Conservation (phyloP, 1,140 invertebrate species). For the Halictus rubicundus region DNA sequence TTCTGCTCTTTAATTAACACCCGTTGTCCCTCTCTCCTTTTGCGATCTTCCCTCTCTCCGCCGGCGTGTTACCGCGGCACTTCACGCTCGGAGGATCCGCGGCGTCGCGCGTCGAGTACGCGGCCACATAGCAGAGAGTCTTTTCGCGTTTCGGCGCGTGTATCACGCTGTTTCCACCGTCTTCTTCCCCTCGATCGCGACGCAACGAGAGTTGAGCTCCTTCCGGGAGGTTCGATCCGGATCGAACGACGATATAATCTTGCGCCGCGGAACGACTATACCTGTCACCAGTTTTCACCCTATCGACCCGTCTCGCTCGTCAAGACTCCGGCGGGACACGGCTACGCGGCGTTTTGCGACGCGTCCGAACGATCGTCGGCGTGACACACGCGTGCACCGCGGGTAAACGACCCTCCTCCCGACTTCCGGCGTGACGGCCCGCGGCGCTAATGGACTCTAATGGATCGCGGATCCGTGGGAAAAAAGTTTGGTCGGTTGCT, state of each 20-base stretch:
- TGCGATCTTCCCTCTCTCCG: constrained; percentile 39
- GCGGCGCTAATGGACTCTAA: too few relatives aligned
- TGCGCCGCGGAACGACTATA: not conserved
- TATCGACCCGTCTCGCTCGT: not conserved
- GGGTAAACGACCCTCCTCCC: too few relatives aligned
- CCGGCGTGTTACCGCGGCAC: constrained; percentile 36
- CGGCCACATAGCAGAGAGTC: too few relatives aligned
- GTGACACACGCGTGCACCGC: too few relatives aligned
- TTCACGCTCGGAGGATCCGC: constrained; percentile 19
- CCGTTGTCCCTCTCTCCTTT: constrained; percentile 43
- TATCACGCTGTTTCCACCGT: not conserved
- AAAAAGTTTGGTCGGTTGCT: too few relatives aligned
- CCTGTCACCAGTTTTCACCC: not conserved
- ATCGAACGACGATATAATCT: too few relatives aligned
- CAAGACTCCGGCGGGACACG: not conserved
- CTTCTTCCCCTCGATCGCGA: too few relatives aligned
- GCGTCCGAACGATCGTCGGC: too few relatives aligned
- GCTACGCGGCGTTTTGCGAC: not conserved
- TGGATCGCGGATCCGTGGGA: too few relatives aligned
- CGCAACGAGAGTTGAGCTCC: too few relatives aligned
- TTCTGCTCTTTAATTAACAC: constrained; percentile 65
- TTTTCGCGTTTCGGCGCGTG: not conserved
- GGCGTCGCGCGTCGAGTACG: not conserved
- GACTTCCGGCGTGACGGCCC: too few relatives aligned
- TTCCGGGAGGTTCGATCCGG: too few relatives aligned